These are phyloP conservation scores for Ianthella basta DNA, from an alignment of 37 sponge, comb jelly and placozoan species.

Conservation along the genomic window DNA sequence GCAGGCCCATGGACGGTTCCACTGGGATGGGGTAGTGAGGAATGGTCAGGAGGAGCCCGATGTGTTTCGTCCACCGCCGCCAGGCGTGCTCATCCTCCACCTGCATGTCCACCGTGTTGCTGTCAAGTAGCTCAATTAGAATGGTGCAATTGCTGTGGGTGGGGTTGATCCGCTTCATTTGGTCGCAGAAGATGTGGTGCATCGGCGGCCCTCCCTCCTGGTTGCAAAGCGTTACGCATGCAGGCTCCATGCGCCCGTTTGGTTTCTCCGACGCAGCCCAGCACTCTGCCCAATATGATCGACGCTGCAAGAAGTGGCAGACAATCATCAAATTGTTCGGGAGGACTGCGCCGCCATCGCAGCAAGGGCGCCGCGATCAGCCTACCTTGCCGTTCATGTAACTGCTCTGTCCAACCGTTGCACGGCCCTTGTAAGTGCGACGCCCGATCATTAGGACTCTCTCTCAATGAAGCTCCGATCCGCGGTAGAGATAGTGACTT, in stretches of 20 bases:
- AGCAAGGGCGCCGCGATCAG: not conserved
- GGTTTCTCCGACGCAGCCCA: not conserved
- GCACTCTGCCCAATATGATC: not conserved
- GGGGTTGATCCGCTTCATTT: not conserved
- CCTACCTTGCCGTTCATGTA: not conserved
- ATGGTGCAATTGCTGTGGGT: not conserved
- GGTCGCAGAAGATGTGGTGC: constrained; percentile 12
- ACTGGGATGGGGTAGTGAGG: constrained; percentile 28
- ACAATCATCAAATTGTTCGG: not conserved
- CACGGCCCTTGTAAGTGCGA: not conserved
- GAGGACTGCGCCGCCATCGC: not conserved
- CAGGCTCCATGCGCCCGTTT: not conserved
- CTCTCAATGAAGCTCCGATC: not conserved
- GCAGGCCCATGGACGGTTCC: not conserved
- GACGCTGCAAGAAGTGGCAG: no score
- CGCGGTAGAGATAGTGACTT: not conserved
- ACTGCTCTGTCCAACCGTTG: not conserved
- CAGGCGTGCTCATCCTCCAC: not conserved
- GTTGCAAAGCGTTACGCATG: not conserved
- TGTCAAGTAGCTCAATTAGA: not conserved
- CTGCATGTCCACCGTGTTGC: not conserved
- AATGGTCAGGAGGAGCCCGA: constrained; percentile 7
- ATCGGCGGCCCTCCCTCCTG: constrained; percentile 16
- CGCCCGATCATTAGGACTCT: not conserved
- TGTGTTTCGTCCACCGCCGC: not conserved